Conservation (phyloP, 2,888 invertebrate genomes). For the Drosophila villosipedis region DNA sequence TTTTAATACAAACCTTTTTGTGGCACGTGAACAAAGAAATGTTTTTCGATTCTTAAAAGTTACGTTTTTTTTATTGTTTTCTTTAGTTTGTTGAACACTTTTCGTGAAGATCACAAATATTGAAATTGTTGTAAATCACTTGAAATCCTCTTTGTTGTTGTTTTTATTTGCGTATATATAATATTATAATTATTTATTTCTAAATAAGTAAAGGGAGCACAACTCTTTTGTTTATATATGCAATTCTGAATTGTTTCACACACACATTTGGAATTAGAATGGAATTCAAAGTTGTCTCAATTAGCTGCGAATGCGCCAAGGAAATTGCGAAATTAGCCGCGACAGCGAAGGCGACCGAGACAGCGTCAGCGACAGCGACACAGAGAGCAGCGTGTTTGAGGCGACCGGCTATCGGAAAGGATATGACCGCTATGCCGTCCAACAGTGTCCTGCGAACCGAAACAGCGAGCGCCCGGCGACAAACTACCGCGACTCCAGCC, state of each 20-base stretch:
- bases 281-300: slow-evolving; percentile 17
- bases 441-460: slow-evolving; percentile 80
- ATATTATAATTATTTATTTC: not conserved
- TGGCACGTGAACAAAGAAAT: slow-evolving; percentile 27
- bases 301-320: slow-evolving; percentile 35
- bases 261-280: slow-evolving; percentile 8
- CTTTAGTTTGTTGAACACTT: not conserved
- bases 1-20: slow-evolving; percentile 41
- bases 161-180: not conserved
- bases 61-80: not conserved
- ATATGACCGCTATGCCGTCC: slow-evolving; percentile 78
- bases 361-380: slow-evolving; percentile 15
- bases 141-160: slow-evolving; percentile 5
- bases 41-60: not conserved
- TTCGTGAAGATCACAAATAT: slow-evolving; percentile 4
- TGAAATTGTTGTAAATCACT: slow-evolving; percentile 7
- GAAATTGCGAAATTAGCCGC: slow-evolving; percentile 56
- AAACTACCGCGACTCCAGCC: slow-evolving; percentile 75
- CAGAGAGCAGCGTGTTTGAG: slow-evolving; percentile 63
- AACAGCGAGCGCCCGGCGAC: slow-evolving; percentile 81
- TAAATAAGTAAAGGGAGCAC: slow-evolving; percentile 28
- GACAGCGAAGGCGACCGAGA: slow-evolving; percentile 31
- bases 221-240: slow-evolving; percentile 22
- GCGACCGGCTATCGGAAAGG: slow-evolving; percentile 79
- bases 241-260: slow-evolving; percentile 21